Base-by-base conservation (phyloP, 2,888 invertebrate genomes). In the Drosophila austrosaltans region DNA sequence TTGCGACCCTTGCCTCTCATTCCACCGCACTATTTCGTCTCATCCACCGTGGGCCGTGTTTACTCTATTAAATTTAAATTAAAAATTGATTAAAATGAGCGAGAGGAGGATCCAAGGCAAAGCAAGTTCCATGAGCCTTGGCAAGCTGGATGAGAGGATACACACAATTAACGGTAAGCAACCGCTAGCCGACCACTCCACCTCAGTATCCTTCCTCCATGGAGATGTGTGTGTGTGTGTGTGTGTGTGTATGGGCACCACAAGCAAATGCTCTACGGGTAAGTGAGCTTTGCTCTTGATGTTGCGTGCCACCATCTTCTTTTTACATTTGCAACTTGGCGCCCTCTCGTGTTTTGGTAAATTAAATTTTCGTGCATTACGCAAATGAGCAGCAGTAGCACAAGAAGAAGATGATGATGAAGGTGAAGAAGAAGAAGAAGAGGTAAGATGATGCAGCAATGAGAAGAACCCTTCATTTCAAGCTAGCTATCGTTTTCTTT, bases 31-130 rank as follows among this genome's bases (percentile, higher is more conserved):
- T 62, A 63, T 25, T 32, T 36, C 56, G 12, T 5, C 12, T 8
- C 22, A 25, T 1, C 7, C 32, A 20, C 22, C 36, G 10, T 0
- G 64, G 44, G 59, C 74, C 76, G 73, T 77, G 80, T 88, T 48
- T 84, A 84, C 89, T 86, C 82, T 88, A 88, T 88, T 88, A 86
- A 84, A 88, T 89, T 89, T 90, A 82, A 89, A 89, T 89, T 90
- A 90, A 90, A 89, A 89, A 90, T 89, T 89, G 89, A 89, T 89
- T 89, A 90, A 90, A 90, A 85, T 68, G 85, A 82, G 70, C 71
- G 63, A 63, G 58, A 54, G 32, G 53, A 22, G 40, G 56, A 16
- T 0, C 16, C 66, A 62, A 58, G 42, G 40, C 25, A 36, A 39
- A 54, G 62, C 73, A 66, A 61, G 69, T 72, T 72, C 66, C 71